These are phyloP conservation scores for Podarcis siculus DNA, from an alignment of 2,797 vertebrate genomes.

Conservation along the genomic window DNA sequence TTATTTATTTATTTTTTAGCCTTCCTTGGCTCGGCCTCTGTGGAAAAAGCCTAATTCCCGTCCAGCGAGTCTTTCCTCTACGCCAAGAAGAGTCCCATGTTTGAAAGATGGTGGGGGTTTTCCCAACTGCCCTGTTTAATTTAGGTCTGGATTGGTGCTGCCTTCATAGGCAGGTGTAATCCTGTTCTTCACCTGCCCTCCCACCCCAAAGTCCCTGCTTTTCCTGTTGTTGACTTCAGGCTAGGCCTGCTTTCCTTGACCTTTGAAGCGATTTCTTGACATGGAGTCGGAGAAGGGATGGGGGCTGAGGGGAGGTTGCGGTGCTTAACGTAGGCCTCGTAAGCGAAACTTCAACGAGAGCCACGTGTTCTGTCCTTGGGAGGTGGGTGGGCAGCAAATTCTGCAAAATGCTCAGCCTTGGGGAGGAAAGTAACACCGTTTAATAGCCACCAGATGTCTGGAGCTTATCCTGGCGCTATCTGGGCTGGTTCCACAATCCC, in stretches of 20 bases:
- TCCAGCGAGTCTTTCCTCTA: not conserved
- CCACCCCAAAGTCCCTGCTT: not conserved
- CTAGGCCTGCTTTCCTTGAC: not conserved
- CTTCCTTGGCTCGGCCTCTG: not conserved
- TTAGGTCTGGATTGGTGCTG: not conserved
- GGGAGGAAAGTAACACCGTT: not conserved
- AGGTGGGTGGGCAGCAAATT: not conserved
- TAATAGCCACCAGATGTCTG: slow-evolving; percentile 62
- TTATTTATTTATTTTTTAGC: not conserved
- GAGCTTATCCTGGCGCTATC: slow-evolving; percentile 14
- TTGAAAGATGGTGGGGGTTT: not conserved
- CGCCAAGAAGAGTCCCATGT: not conserved
- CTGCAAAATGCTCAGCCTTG: slow-evolving; percentile 30
- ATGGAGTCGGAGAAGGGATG: not conserved
- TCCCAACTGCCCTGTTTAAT: not conserved
- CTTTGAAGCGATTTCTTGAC: not conserved
- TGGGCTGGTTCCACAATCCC: not conserved
- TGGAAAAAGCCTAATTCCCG: not conserved
- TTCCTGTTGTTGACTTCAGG: not conserved
- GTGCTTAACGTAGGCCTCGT: not conserved
- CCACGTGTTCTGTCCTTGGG: not conserved
- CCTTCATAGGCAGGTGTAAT: not conserved
- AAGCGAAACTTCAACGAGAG: not conserved
- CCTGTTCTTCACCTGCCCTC: not conserved
- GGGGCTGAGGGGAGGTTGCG: no score